Conservation (phyloP, 2,888 invertebrate genomes). For the Nomada fucata region DNA sequence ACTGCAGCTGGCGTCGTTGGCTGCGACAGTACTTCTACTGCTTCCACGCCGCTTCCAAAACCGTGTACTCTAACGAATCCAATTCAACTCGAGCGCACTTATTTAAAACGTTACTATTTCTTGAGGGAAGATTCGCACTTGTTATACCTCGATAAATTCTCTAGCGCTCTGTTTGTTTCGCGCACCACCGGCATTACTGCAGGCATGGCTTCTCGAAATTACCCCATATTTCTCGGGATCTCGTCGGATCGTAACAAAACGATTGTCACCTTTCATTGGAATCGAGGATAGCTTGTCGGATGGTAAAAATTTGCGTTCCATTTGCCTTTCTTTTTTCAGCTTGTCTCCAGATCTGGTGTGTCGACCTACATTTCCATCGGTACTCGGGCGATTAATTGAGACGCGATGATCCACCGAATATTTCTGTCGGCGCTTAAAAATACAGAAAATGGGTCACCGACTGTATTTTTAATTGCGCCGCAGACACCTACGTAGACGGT, state of each 20-base stretch:
- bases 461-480: slow-evolving; percentile 81
- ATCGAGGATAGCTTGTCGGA: slow-evolving; percentile 8
- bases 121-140: neutral
- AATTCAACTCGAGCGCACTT: slow-evolving; percentile 9
- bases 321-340: slow-evolving; percentile 23
- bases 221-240: neutral
- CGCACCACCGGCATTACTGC: neutral
- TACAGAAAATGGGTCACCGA: slow-evolving; percentile 78
- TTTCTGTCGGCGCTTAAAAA: slow-evolving; percentile 76
- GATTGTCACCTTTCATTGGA: neutral
- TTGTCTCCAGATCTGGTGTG: slow-evolving; percentile 39
- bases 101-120: slow-evolving; percentile 8
- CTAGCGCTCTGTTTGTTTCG: neutral
- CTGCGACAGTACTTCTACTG: slow-evolving; percentile 19
- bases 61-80: slow-evolving; percentile 7
- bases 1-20: slow-evolving; percentile 34
- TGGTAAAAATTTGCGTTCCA: slow-evolving; percentile 35
- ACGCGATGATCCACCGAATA: slow-evolving; percentile 71
- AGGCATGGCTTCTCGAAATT: neutral
- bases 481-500: slow-evolving; percentile 77
- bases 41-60: neutral
- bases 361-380: slow-evolving; percentile 66
- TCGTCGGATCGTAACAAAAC: neutral
- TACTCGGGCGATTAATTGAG: slow-evolving; percentile 68
- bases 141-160: neutral